Percentiles rank a stretch among this genome's conserved stretches.
Conservation (phyloP, 92 coral and sea anemone genomes). For the Porites cylindrica region DNA sequence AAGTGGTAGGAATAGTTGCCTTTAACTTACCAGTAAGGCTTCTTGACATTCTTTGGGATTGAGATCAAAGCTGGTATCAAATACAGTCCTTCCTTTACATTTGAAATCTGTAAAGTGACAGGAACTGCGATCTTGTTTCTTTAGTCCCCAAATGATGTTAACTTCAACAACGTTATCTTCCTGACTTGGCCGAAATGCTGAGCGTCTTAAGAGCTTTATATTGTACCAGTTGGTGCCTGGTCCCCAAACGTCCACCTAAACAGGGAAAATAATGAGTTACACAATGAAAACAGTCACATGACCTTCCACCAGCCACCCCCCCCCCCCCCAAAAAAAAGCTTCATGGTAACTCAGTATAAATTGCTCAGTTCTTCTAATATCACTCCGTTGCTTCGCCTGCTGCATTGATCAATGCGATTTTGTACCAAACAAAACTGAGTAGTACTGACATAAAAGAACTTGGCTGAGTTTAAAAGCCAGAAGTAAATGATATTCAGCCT, state of each 20-base stretch:
- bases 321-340: no score
- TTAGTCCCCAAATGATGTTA: constrained; percentile 92
- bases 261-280: neutral
- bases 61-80: constrained; percentile 91
- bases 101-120: constrained; percentile 97
- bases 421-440: no score
- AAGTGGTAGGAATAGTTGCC: neutral
- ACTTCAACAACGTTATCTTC: constrained; percentile 91
- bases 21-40: constrained; percentile 82
- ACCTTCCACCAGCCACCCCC: no score
- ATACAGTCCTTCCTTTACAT: constrained; percentile 92
- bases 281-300: no score
- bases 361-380: no score
- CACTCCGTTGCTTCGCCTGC: no score
- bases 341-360: no score
- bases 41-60: constrained; percentile 96
- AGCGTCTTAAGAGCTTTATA: constrained; percentile 70
- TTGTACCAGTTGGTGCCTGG: constrained; percentile 96
- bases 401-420: no score
- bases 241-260: constrained; percentile 95
- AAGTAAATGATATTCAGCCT: neutral
- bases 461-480: no score
- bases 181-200: constrained; percentile 94
- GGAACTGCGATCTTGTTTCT: constrained; percentile 87
- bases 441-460: no score